phyloP scores from a whole-genome alignment of 2,113 vertebrate species.

The Hassar affinis region DNA sequence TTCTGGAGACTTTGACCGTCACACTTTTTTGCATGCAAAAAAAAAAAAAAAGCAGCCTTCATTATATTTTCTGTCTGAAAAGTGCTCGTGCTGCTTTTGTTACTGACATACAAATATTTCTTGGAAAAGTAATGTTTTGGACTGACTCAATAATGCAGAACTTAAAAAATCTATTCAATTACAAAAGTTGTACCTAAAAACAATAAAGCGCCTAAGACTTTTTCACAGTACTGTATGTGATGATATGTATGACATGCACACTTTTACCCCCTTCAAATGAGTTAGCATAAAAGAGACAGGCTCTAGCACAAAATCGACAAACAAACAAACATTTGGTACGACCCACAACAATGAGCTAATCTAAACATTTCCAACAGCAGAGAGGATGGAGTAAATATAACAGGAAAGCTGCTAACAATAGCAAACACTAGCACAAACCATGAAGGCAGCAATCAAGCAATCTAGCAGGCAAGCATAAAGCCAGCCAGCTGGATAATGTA shows the following conservation, averaged over 20 bases:
- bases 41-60: no score
- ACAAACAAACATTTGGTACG: neutral
- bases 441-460: neutral
- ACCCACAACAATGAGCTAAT: neutral
- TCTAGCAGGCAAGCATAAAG: neutral
- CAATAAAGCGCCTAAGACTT: no score
- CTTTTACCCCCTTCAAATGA: neutral
- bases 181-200: no score
- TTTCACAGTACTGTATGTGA: neutral
- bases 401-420: conserved; percentile 3
- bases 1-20: no score
- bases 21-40: no score
- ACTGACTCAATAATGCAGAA: no score
- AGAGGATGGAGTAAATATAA: neutral
- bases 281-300: neutral
- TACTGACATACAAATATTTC: no score
- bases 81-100: no score
- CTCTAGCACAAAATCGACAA: neutral
- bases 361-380: neutral
- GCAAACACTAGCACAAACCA: neutral
- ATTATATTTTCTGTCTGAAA: no score
- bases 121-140: no score
- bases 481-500: neutral
- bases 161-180: no score
- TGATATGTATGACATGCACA: neutral